Conservation (phyloP, 2,888 invertebrate genomes). For the Leistus spinibarbis region DNA sequence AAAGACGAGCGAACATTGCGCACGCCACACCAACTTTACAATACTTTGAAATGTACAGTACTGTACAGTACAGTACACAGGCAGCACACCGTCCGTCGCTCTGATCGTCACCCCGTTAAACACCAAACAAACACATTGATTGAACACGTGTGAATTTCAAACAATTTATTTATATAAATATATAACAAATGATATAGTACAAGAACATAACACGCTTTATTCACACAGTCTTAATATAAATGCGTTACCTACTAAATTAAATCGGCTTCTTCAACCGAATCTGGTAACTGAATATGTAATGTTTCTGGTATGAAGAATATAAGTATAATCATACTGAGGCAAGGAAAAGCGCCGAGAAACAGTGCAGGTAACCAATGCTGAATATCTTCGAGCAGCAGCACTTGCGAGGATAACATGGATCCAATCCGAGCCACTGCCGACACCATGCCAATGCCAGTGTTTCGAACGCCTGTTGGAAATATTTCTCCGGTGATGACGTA, state of each 20-base stretch:
- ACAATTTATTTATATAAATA: no score
- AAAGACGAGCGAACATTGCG: not conserved
- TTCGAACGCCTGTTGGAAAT: conserved; percentile 89
- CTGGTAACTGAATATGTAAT: conserved; percentile 73
- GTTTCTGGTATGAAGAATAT: conserved; percentile 78
- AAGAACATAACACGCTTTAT: no score
- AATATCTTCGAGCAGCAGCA: conserved; percentile 63
- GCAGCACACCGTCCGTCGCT: no score
- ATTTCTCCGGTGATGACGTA: conserved; percentile 88
- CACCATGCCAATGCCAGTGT: conserved; percentile 83
- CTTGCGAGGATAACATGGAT: conserved; percentile 83
- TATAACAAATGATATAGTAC: no score
- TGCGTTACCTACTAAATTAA: not conserved
- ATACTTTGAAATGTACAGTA: not conserved
- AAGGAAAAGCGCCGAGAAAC: conserved; percentile 72
- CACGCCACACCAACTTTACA: not conserved
- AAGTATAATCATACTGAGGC: conserved; percentile 71
- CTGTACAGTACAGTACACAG: no score
- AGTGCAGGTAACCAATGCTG: conserved; percentile 70
- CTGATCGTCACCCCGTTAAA: no score
- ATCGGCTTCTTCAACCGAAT: conserved; percentile 82
- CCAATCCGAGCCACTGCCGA: conserved; percentile 86
- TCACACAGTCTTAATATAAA: no score
- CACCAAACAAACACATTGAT: no score
- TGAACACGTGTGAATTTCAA: no score